A percentile compares a stretch with the other conserved stretches of the same genome.
phyloP scores from a whole-genome alignment of 2,113 vertebrate genomes.

The Ptilorrhoa leucosticta region DNA sequence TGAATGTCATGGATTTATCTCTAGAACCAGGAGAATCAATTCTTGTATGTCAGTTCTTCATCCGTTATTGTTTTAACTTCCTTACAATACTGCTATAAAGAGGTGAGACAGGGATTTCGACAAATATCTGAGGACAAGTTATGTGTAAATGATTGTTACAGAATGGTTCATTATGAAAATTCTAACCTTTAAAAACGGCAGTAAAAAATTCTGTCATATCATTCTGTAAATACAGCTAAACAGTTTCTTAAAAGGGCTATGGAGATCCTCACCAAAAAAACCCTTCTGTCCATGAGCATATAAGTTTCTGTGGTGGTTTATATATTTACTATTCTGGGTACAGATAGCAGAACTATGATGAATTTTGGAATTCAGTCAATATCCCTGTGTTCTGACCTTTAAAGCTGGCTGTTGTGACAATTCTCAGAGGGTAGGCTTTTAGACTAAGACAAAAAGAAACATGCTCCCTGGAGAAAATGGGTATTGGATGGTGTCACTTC shows the following conservation, averaged over 20 bases:
- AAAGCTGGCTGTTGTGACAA: not conserved
- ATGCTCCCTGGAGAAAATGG: not conserved
- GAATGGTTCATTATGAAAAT: not conserved
- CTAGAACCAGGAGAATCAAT: not conserved
- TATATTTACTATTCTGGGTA: not conserved
- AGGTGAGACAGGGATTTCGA: not conserved
- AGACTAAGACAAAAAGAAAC: not conserved
- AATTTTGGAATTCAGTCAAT: not conserved
- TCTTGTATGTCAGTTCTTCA: not conserved
- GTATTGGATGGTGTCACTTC: not conserved
- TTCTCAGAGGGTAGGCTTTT: not conserved
- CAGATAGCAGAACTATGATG: not conserved
- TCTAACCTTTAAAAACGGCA: not conserved
- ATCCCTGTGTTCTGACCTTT: not conserved
- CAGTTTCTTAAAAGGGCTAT: not conserved
- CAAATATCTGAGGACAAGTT: not conserved
- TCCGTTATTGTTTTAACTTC: not conserved
- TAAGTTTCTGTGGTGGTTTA: not conserved
- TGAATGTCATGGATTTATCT: not conserved
- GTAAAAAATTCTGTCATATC: not conserved
- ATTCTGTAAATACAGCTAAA: not conserved
- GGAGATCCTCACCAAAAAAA: not conserved
- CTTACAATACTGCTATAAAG: not conserved
- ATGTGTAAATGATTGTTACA: not conserved
- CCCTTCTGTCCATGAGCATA: rapidly evolving